Evolutionary conservation across 2,888 invertebrate species (phyloP).

Genomic region (Clivina fossor): DNA sequence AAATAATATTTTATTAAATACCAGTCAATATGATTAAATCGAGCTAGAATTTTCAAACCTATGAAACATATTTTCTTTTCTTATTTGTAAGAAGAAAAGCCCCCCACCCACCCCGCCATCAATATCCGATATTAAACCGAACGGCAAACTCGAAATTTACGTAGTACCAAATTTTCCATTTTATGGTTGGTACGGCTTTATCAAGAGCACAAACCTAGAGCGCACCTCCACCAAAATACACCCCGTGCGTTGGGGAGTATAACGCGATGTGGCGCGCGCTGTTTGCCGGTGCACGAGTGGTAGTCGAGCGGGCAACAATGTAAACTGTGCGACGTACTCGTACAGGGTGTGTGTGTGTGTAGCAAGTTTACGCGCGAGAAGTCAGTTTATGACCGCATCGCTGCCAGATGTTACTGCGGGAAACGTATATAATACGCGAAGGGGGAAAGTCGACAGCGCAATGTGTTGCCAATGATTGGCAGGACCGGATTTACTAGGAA

Average conservation of each 20-base stretch:
- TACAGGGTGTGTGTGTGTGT: no score
- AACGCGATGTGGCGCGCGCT: no score
- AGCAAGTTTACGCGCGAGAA: slow-evolving; percentile 39
- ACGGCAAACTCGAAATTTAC: slow-evolving; percentile 40
- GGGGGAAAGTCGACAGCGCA: no score
- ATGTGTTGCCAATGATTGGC: neutral
- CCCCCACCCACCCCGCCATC: slow-evolving; percentile 10
- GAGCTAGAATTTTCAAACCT: no score
- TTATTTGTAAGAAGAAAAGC: neutral
- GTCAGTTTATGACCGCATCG: slow-evolving; percentile 34
- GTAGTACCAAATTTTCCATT: slow-evolving; percentile 45
- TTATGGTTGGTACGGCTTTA: slow-evolving; percentile 48
- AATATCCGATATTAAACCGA: slow-evolving; percentile 32
- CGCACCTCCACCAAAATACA: slow-evolving; percentile 35
- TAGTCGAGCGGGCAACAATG: no score
- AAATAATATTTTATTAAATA: no score
- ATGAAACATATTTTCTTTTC: no score
- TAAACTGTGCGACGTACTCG: no score
- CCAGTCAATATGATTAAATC: no score
- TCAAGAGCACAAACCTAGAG: slow-evolving; percentile 42
- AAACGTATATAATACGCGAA: slow-evolving; percentile 22
- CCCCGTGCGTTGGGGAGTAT: no score
- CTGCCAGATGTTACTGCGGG: slow-evolving; percentile 33
- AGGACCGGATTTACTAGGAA: slow-evolving; percentile 11
- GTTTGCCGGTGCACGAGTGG: neutral